Percentiles rank a stretch among this genome's conserved stretches.
phyloP scores from a whole-genome alignment of 2,797 vertebrate species.

The Eulemur rubriventer region DNA sequence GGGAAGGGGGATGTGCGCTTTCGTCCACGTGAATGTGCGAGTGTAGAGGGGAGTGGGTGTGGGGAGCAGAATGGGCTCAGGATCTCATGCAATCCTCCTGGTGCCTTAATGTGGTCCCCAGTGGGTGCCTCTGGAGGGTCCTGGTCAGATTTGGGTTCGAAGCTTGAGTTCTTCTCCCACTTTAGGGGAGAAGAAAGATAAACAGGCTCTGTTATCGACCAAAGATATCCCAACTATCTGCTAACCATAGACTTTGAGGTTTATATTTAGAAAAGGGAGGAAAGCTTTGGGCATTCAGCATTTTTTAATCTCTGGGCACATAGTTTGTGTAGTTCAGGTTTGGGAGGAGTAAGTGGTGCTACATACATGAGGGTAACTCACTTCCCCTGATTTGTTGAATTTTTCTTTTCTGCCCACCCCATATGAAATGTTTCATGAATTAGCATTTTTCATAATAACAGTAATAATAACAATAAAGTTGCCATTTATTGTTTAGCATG shows the following conservation, averaged over 20 bases:
- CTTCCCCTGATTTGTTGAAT: neutral
- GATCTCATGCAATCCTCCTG: constrained; percentile 44
- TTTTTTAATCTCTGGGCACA: constrained; percentile 66
- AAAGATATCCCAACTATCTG: constrained; percentile 59
- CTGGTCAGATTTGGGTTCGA: constrained; percentile 47
- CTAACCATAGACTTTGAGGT: constrained; percentile 62
- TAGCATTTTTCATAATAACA: neutral
- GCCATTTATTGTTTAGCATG: neutral
- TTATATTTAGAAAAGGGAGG: constrained; percentile 76
- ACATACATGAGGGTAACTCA: neutral
- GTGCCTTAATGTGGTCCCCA: constrained; percentile 50
- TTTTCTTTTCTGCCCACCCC: neutral
- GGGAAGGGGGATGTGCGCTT: neutral
- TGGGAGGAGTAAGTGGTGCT: neutral
- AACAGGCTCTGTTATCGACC: constrained; percentile 69
- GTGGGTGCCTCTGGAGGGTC: neutral
- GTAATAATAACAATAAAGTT: neutral
- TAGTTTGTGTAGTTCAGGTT: constrained; percentile 6
- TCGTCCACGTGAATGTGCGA: neutral
- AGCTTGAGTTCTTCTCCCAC: constrained; percentile 58
- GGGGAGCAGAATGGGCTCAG: constrained; percentile 23
- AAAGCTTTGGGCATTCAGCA: constrained; percentile 24
- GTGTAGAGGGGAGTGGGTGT: neutral
- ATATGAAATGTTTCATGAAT: neutral
- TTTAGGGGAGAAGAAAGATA: constrained; percentile 15